Base-by-base conservation (phyloP, 2,888 invertebrate species). In the Oscheius sp. region DNA sequence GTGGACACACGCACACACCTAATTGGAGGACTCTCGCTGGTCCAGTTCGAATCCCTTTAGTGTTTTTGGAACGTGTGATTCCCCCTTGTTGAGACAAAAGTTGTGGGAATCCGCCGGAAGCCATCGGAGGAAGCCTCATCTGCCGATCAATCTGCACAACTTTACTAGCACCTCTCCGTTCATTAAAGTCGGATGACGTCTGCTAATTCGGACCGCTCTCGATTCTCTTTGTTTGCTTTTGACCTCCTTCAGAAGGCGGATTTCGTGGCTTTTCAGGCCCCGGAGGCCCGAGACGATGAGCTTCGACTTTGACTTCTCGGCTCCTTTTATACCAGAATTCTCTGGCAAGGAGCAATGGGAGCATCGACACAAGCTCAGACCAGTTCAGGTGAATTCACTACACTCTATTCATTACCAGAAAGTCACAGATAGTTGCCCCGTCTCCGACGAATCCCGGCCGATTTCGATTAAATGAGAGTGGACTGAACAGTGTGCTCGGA, bases 381-480 rank as follows among this genome's bases (percentile, higher is more conserved):
- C 88, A 21, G 85, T 88, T 59, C 88, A 88, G 82, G 81, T 88
- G 53, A 71, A 79, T 51, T 47, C 21, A 21, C 37, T 32, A 11
- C 3, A 3, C 58, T 33, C 32, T 58, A 4, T 58, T 58, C 29
- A 3, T 32, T 1, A 48, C 9, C 29, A 21, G 37, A n/a, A 50
- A 58, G 53, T 78, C 78, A 2, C 76, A 84, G 84, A 81, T 84
- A n/a, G 76, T 84, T 63, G 84, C 79, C n/a, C 84, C 84, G 2
- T 81, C 80, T 11, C 77, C 80, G 50, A 77, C 83, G 1, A 75
- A 83, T 29, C 84, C 85, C 7, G 86, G 85, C 21, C 77, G 83
- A 55, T 83, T 88, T 72, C 82, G 85, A 9, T 75, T 88, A 51
- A 88, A 87, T 66, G 87, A 88, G 70, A 84, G 81, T 35, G 88